Base-by-base conservation (phyloP, 2,113 vertebrate species). In the Cariama cristata region DNA sequence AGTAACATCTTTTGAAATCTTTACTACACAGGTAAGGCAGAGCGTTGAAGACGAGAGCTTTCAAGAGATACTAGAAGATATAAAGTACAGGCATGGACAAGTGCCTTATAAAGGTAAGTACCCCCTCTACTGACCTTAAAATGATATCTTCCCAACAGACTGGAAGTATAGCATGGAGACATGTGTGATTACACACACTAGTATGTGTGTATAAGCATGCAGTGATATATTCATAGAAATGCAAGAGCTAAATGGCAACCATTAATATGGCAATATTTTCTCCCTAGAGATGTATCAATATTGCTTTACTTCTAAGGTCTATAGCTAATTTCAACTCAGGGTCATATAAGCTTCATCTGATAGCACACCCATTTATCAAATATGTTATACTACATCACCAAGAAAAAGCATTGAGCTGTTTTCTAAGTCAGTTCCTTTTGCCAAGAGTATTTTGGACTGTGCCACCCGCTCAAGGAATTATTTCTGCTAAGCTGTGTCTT, bases 391-490 rank as follows among this genome's bases (percentile, higher is more conserved):
- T 83, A 69, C 23, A 83, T 66, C 88, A 94, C 58, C 58, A 66
- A 79, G 81, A 93, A 79, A 91, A 81, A 50, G 42, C 33, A 23
- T n/a, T 72, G 63, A 86, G 52, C 63, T 62, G 45, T 50, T 92
- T 97, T 86, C 93, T 93, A 93, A 91, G 86, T 80, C 72, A 73
- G 71, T 30, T 92, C 32, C 66, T 83, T 92, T 88, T 88, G 73
- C 88, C 85, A 93, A 88, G 50, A 88, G 75, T 92, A 71, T 92
- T 95, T 93, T 86, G 95, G 93, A 94, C 74, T 93, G 79, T 88
- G 85, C 85, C 75, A 95, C 49, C 88, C 83, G 38, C 33, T 32
- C 75, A 86, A 80, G 75, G 92, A 93, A 94, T 90, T 88, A 96
- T 83, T 92, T 94, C 96, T 93, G 22, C 81, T 91, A 85, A 85